Percentiles rank a stretch among this genome's conserved stretches.
These are phyloP conservation scores for Nansenia antarctica DNA, from an alignment of 2,113 vertebrate genomes.

Conservation along the genomic window DNA sequence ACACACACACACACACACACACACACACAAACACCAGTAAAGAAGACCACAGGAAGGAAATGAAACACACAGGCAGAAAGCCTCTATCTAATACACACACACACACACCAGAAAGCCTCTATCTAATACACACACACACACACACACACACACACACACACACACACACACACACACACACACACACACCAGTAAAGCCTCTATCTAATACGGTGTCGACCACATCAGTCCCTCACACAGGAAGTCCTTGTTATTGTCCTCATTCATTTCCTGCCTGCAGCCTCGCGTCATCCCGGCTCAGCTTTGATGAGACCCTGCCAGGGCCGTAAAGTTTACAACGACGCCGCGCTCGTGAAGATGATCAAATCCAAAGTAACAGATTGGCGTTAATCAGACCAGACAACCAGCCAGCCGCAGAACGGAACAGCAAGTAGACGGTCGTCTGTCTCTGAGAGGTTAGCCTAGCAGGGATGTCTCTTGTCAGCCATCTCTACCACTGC, in stretches of 20 bases:
- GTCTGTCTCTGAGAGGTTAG: too few relatives aligned
- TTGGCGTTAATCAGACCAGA: constrained; percentile 12
- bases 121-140: neutral
- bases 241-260: constrained; percentile 33
- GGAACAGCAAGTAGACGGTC: too few relatives aligned
- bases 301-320: constrained; percentile 42
- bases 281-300: constrained; percentile 57
- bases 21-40: too few relatives aligned
- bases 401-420: constrained; percentile 28
- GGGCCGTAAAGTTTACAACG: constrained; percentile 39
- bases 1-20: too few relatives aligned
- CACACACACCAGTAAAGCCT: constrained; percentile 15
- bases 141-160: neutral
- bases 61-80: constrained; percentile 25
- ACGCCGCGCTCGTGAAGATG: constrained; percentile 37
- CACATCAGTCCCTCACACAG: too few relatives aligned
- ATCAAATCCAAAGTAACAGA: constrained; percentile 54
- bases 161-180: neutral
- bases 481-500: too few relatives aligned
- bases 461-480: too few relatives aligned
- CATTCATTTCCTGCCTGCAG: constrained; percentile 48
- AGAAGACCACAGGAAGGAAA: too few relatives aligned
- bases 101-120: neutral
- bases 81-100: constrained; percentile 33
- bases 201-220: too few relatives aligned